A percentile compares a stretch with the other conserved stretches of the same genome.
These are phyloP conservation scores for Tichodroma muraria DNA, from an alignment of 2,113 vertebrate genomes.

Conservation along the genomic window DNA sequence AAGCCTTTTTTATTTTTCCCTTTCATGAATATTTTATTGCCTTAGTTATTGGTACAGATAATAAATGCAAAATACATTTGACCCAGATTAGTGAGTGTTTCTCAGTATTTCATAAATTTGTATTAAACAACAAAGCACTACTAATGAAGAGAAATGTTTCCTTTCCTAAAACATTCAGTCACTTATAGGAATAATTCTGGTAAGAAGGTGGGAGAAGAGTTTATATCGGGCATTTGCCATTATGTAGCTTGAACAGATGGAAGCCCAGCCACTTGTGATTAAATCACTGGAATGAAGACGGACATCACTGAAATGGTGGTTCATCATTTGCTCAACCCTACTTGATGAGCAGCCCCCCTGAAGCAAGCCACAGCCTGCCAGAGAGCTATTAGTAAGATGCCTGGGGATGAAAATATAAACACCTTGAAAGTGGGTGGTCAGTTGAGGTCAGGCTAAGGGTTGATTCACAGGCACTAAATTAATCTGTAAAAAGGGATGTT, in stretches of 20 bases:
- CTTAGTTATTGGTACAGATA: background rate
- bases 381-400: background rate
- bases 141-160: background rate
- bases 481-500: background rate
- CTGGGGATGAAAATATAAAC: constrained; percentile 36
- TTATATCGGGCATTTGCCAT: background rate
- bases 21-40: background rate
- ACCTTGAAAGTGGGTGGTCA: constrained; percentile 28
- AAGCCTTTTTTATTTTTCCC: background rate
- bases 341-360: background rate
- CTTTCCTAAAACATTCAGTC: background rate
- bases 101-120: background rate
- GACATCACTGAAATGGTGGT: background rate
- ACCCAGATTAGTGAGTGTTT: background rate
- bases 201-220: background rate
- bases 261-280: constrained; percentile 14
- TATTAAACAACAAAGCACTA: background rate
- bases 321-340: background rate
- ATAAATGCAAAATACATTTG: background rate
- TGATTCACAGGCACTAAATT: constrained; percentile 47
- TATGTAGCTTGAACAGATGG: background rate
- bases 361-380: background rate
- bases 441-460: background rate
- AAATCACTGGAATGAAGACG: background rate
- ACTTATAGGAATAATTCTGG: background rate